Conservation (phyloP, 2,113 vertebrate species). For the Marcusenius ussheri region DNA sequence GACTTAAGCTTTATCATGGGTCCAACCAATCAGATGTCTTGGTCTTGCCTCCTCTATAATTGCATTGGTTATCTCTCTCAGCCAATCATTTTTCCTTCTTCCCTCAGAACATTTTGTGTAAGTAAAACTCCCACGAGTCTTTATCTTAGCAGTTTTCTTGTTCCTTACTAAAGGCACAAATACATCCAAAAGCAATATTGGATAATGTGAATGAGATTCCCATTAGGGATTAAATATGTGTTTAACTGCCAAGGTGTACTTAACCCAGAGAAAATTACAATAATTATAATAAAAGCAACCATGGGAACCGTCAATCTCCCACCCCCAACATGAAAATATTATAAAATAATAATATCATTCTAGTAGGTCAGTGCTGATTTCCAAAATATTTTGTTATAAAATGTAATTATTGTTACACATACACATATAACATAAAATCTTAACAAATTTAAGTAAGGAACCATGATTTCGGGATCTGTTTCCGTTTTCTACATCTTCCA, state of each 20-base stretch:
- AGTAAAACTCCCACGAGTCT: too few relatives aligned
- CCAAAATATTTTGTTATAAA: neutral
- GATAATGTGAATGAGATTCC: neutral
- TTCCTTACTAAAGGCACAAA: neutral
- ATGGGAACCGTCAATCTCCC: neutral
- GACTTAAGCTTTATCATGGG: neutral
- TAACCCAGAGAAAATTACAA: neutral
- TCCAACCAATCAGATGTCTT: too few relatives aligned
- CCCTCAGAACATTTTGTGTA: too few relatives aligned
- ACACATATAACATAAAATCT: neutral
- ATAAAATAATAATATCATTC: neutral
- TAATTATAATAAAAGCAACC: neutral
- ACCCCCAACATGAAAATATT: neutral
- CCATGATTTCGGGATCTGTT: neutral
- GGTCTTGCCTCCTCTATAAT: too few relatives aligned
- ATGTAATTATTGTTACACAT: neutral
- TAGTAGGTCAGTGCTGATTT: neutral
- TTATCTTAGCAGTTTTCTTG: neutral
- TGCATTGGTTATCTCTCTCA: too few relatives aligned
- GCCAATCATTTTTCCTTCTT: too few relatives aligned
- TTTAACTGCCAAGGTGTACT: neutral
- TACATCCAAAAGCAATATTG: neutral
- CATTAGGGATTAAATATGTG: neutral
- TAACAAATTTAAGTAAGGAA: neutral
- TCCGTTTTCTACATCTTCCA: neutral